Evolutionary conservation across 2,888 invertebrate genomes (phyloP), one percentile per base, ranked within the genome.

Genomic region (Sthenelais limicola): DNA sequence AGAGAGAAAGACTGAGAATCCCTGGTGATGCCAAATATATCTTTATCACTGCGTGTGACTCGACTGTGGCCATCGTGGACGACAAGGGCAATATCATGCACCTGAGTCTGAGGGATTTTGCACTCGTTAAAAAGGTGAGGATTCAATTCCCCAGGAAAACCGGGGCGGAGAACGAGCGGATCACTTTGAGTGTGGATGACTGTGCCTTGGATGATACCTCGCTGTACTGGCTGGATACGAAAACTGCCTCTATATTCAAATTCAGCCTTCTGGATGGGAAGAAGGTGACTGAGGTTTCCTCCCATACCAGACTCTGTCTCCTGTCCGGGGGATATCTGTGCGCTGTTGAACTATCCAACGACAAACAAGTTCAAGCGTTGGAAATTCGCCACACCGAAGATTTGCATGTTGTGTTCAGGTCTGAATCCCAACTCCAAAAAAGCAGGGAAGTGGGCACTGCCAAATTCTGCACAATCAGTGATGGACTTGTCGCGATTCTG

Each of bases 211-310:
- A 62, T 28, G 28, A 24, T n/a, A 35, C 38, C 35, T 62, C 3
- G 7, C 62, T 62, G 38, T 62, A 62, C 62, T 62, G 62, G 62
- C 43, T 35, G 62, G 62, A 62, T 38, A 43, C 43, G 62, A 62
- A 62, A 62, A 62, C 62, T 38, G 62, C 62, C 18, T 62, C 62
- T 38, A 24, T 62, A n/a, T 62, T 62, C 21, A 62, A 62, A 26
- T 62, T 62, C 21, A 62, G 43, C 38, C 62, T 62, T 43, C 62
- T 62, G 15, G 62, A 62, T 21, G 62, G 62, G 1, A 26, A 28
- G 2, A 62, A 62, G 24, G 38, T 62, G 5, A 62, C 35, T 18
- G 62, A 62, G 38, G 62, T 62, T 1, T 15, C 35, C 21, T 38
- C 62, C 2, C 62, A 62, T 21, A 43, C 62, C 24, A 35, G 26